Conservation (phyloP, 2,113 vertebrate genomes). For the Phalacrocorax carbo region DNA sequence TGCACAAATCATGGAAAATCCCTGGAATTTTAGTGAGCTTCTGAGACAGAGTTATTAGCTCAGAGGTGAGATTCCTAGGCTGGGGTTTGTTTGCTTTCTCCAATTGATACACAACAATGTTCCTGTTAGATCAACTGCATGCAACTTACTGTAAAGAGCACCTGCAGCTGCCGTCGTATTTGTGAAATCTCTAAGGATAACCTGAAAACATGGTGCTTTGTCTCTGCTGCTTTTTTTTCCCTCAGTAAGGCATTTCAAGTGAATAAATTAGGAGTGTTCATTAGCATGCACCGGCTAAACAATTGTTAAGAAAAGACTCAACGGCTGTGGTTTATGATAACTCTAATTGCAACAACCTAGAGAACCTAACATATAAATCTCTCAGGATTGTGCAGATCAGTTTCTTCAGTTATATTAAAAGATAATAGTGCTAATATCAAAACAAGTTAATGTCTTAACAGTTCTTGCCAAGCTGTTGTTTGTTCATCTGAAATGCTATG, state of each 20-base stretch:
- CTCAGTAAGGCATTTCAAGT: neutral
- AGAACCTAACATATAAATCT: neutral
- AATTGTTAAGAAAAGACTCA: neutral
- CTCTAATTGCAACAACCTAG: neutral
- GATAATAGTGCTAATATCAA: neutral
- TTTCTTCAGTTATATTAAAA: neutral
- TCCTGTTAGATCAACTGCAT: neutral
- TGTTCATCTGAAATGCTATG: neutral
- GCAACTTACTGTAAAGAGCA: conserved; percentile 5
- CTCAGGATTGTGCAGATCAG: neutral
- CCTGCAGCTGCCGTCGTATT: neutral
- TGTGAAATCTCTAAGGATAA: neutral
- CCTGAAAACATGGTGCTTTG: neutral
- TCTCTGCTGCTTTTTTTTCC: neutral
- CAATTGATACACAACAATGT: neutral
- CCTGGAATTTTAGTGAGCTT: neutral
- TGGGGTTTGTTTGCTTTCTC: neutral
- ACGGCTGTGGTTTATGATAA: neutral
- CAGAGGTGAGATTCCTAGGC: neutral
- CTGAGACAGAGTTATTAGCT: neutral
- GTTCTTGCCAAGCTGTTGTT: neutral
- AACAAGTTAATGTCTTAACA: neutral
- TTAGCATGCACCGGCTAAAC: neutral
- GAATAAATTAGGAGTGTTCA: neutral
- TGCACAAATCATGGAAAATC: neutral